phyloP scores from a whole-genome alignment of 2,797 vertebrate genomes.

The Sebastes itinus region DNA sequence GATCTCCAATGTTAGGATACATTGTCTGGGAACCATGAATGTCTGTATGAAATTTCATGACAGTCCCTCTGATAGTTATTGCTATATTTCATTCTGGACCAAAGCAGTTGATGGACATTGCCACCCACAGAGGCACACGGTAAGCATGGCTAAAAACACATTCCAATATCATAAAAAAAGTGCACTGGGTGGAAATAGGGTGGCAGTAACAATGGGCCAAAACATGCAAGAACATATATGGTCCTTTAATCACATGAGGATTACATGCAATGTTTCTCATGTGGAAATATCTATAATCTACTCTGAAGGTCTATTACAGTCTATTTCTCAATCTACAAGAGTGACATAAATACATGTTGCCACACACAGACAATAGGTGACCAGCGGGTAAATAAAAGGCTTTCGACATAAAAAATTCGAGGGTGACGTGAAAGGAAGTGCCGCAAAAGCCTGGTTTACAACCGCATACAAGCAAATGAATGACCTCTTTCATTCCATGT shows the following conservation, averaged over 20 bases:
- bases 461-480: conserved; percentile 8
- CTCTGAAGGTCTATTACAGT: background rate
- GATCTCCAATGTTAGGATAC: background rate
- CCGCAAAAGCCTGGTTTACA: conserved; percentile 16
- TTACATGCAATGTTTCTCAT: conserved; percentile 1
- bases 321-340: background rate
- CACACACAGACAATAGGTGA: background rate
- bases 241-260: conserved; percentile 8
- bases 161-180: background rate
- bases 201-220: background rate
- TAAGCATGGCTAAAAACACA: background rate
- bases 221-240: background rate
- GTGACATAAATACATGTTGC: conserved; percentile 7
- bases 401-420: background rate
- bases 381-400: background rate
- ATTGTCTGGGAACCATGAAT: background rate
- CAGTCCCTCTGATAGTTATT: background rate
- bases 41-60: background rate
- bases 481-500: background rate
- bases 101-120: background rate
- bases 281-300: conserved; percentile 1
- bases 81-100: background rate
- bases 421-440: conserved; percentile 8
- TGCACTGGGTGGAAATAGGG: background rate
- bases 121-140: background rate